Evolutionary conservation across 2,113 vertebrate genomes (phyloP).

Genomic region (Ondatra zibethicus): DNA sequence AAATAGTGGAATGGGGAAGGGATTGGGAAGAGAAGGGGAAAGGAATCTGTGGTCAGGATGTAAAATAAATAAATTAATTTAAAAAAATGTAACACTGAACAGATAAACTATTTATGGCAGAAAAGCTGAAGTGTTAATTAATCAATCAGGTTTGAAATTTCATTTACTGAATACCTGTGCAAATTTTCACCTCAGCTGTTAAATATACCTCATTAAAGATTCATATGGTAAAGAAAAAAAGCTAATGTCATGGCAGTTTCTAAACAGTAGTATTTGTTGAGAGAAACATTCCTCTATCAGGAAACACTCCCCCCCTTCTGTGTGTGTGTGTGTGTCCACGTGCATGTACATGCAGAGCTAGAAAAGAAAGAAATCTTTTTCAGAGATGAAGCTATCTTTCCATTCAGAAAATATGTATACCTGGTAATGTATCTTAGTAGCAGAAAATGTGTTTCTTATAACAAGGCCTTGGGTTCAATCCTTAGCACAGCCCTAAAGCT

Average conservation of each 20-base stretch:
- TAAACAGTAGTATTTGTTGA: neutral
- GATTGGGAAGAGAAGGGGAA: neutral
- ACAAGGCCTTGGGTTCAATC: neutral
- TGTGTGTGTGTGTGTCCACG: neutral
- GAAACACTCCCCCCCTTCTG: neutral
- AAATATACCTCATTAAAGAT: conserved; percentile 94
- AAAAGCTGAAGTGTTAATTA: conserved; percentile 69
- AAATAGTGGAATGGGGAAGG: neutral
- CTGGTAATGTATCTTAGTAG: neutral
- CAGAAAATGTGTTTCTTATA: neutral
- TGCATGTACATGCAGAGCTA: neutral
- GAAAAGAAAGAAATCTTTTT: conserved; percentile 7
- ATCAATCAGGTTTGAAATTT: conserved; percentile 84
- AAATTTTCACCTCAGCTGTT: conserved; percentile 94
- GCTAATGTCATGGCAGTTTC: neutral
- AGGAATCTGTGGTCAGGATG: neutral
- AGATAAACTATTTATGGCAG: conserved; percentile 73
- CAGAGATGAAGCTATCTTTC: neutral
- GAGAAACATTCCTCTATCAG: neutral
- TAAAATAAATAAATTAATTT: neutral
- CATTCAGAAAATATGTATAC: neutral
- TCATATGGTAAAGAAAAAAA: conserved; percentile 71
- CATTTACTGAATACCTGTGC: conserved; percentile 89
- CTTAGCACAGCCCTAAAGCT: neutral
- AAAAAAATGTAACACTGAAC: conserved; percentile 39